These are phyloP conservation scores for Protobothrops mucrosquamatus DNA, from an alignment of 2,113 vertebrate genomes.

Conservation along the genomic window DNA sequence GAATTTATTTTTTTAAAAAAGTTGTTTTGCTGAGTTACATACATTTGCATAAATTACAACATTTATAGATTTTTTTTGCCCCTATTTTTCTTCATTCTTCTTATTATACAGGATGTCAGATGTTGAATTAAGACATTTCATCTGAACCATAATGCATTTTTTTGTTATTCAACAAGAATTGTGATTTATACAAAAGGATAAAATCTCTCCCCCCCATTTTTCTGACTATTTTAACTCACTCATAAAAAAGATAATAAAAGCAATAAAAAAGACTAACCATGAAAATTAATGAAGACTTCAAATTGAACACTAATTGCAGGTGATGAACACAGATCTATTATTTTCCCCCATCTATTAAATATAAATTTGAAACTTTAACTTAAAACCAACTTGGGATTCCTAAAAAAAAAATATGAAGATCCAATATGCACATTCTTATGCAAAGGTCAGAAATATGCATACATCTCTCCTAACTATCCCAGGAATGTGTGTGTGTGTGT, in stretches of 20 bases:
- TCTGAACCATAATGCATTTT: constrained; percentile 9
- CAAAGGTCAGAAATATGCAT: no score
- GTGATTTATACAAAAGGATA: constrained; percentile 7
- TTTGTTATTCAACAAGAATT: constrained; percentile 3
- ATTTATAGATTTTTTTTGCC: constrained; percentile 23
- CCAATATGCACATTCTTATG: not conserved
- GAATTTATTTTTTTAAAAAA: constrained; percentile 39
- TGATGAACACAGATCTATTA: not conserved
- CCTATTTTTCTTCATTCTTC: not conserved
- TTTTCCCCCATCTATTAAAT: not conserved
- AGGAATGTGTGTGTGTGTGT: no score
- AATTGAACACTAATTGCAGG: not conserved
- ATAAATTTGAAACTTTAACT: not conserved
- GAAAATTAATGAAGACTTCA: not conserved
- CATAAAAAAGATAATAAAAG: not conserved
- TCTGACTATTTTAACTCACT: not conserved
- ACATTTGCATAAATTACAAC: constrained; percentile 50
- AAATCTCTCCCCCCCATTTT: not conserved
- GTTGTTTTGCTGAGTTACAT: constrained; percentile 48
- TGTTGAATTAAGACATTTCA: constrained; percentile 26
- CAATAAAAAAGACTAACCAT: not conserved
- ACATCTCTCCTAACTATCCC: no score
- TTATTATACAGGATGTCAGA: constrained; percentile 22
- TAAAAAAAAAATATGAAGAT: not conserved
- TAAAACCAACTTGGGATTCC: not conserved